These are phyloP conservation scores for Conus canariensis DNA, from an alignment of 2,888 invertebrate species.

Conservation along the genomic window DNA sequence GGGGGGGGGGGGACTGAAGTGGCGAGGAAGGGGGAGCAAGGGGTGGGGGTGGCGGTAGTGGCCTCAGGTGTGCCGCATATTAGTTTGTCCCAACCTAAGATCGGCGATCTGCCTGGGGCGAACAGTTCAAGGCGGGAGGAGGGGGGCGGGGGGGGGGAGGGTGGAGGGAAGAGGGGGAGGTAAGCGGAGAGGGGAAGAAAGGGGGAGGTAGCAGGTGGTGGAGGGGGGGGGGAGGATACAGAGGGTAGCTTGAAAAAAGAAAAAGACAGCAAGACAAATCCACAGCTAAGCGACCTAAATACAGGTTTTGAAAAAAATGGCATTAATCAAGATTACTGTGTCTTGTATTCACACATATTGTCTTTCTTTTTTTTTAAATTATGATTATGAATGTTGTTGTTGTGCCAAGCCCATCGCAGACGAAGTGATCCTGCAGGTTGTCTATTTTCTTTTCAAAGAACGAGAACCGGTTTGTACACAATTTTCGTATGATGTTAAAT, in stretches of 20 bases:
- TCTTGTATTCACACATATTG: too few relatives aligned
- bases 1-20: not conserved
- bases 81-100: too few relatives aligned
- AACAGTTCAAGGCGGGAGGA: not conserved
- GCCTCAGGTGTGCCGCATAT: not conserved
- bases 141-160: not conserved
- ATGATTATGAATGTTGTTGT: too few relatives aligned
- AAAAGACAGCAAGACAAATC: not conserved
- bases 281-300: not conserved
- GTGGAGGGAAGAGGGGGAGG: not conserved
- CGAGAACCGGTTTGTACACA: too few relatives aligned
- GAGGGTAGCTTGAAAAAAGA: not conserved
- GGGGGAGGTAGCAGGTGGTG: not conserved
- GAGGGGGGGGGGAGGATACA: not conserved
- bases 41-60: not conserved
- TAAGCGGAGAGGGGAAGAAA: not conserved
- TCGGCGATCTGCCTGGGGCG: too few relatives aligned
- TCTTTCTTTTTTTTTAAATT: too few relatives aligned
- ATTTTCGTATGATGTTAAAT: too few relatives aligned
- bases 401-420: too few relatives aligned
- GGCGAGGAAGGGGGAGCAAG: not conserved
- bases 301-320: too few relatives aligned
- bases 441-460: too few relatives aligned
- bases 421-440: too few relatives aligned
- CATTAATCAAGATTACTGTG: too few relatives aligned